Base-by-base conservation (phyloP, 2,113 vertebrate species). In the Lampris incognitus region DNA sequence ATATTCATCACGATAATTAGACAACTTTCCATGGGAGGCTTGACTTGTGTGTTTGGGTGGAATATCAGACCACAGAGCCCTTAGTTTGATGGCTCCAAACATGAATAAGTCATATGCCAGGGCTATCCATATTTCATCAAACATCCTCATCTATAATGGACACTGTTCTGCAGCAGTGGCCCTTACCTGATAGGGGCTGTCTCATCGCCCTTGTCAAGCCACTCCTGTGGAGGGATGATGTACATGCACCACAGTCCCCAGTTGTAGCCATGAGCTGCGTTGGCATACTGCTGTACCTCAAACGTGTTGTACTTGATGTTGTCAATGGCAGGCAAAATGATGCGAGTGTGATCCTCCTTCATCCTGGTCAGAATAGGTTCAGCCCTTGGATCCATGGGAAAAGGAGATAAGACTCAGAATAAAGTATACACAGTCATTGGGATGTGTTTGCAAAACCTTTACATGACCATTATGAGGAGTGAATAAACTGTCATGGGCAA, bases 221-320 rank as follows among this genome's bases (percentile, higher is more conserved):
- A 99, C 83, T 98, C 97, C 91, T 96, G 97, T 0, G 97, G 98
- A 0, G 98, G 98, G 74, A 96, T 96, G 81, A 99, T 99, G 92
- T 99, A 99, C 97, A 99, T 99, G 85, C 98, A 99, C 98, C 98
- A 99, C 74, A 99, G 94, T 0, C 97, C 97, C 98, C 98, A 99
- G 95, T 97, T 99, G 91, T 99, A 99, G 86, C 97, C 97, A 0
- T 99, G 98, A 57, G 98, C 98, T 0, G 97, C 97, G 1, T 96
- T 98, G 85, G 97, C 97, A 0, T 98, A 99, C 78, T 99, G 97
- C 92, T 99, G 97, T 82, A 99, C 97, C 80, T 99, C 98, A 0
- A 99, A 99, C 0, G 96, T 98, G 94, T 97, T 98, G 91, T 96
- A 98, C 79, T 97, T 98, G 91, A 99, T 99, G 80, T 99, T 99